Evolutionary conservation across 1,140 invertebrate species (phyloP).

Genomic region (Pemphigus obesinymphae): DNA sequence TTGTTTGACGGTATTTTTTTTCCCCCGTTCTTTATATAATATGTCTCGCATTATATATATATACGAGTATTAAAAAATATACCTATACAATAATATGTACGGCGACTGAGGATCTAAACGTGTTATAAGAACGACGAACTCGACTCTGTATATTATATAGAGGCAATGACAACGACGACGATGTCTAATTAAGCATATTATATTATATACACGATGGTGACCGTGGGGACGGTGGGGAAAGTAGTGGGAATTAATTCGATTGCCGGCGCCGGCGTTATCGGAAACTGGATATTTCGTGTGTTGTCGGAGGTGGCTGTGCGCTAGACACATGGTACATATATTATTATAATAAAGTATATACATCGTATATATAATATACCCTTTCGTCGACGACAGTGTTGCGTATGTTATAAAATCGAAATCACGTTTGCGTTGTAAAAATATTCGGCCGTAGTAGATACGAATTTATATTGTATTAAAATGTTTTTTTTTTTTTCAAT

Average conservation of each 20-base stretch:
- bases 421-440: neutral
- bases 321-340: neutral
- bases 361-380: neutral
- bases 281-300: conserved; percentile 21
- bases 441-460: neutral
- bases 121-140: conserved; percentile 16
- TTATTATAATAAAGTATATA: too few species aligned
- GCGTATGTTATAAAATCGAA: neutral
- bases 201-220: neutral
- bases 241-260: conserved; percentile 21
- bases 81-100: neutral
- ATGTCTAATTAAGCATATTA: conserved; percentile 25
- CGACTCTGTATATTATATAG: neutral
- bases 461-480: neutral
- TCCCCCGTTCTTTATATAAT: too few species aligned
- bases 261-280: conserved; percentile 27
- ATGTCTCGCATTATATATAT: too few species aligned
- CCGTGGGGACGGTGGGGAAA: neutral
- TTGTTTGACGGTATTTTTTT: neutral
- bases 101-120: neutral
- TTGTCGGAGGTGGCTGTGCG: neutral
- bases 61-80: too few species aligned
- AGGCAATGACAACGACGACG: neutral
- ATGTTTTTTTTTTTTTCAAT: too few species aligned
- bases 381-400: neutral